A percentile compares a stretch with the other conserved stretches of the same genome.
These are phyloP conservation scores for Macrocentrus cingulum DNA, from an alignment of 1,140 invertebrate genomes.

Conservation along the genomic window DNA sequence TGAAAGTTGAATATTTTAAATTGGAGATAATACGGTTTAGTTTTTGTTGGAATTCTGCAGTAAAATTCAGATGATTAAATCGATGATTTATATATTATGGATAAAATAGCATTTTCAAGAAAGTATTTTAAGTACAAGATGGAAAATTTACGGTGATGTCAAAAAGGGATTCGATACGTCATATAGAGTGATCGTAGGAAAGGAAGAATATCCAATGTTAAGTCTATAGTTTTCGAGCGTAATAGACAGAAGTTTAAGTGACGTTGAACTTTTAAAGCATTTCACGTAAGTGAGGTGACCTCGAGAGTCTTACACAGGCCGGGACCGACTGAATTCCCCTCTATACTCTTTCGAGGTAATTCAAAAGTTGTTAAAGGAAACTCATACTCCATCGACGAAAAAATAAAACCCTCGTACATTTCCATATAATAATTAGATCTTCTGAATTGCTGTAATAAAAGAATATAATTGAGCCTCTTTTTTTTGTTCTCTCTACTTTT, in stretches of 20 bases:
- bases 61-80: too few relatives aligned
- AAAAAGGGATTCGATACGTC: too few relatives aligned
- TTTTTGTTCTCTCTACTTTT: constrained; percentile 18
- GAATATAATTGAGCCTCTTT: constrained; percentile 34
- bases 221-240: not conserved
- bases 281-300: constrained; percentile 36
- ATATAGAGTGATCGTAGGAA: too few relatives aligned
- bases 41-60: too few relatives aligned
- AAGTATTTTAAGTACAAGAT: too few relatives aligned
- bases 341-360: constrained; percentile 36
- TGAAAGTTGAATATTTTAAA: too few relatives aligned
- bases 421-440: constrained; percentile 50
- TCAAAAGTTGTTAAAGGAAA: constrained; percentile 41
- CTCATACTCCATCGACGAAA: constrained; percentile 19
- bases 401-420: constrained; percentile 35
- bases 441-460: constrained; percentile 45
- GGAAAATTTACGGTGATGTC: too few relatives aligned
- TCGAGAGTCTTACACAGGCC: not conserved
- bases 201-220: not conserved
- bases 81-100: too few relatives aligned
- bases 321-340: constrained; percentile 21
- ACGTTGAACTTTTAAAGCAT: constrained; percentile 38
- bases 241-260: constrained; percentile 38
- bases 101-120: too few relatives aligned
- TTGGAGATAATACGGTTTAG: too few relatives aligned